A percentile compares a stretch with the other conserved stretches of the same genome.
Evolutionary conservation across 2,888 invertebrate species (phyloP).

Genomic region (Oxyscelio sp.): DNA sequence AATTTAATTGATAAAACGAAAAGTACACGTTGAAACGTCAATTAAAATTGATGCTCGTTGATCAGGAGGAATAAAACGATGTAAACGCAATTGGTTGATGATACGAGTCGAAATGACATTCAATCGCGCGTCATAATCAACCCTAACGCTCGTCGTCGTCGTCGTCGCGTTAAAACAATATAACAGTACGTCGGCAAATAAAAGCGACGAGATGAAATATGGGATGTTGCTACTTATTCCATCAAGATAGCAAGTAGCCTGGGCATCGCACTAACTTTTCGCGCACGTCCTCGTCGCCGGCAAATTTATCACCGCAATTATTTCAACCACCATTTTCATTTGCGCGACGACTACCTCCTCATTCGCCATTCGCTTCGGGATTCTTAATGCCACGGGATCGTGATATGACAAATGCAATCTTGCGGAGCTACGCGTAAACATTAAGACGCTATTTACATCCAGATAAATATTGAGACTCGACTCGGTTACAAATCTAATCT

Average conservation of each 20-base stretch:
- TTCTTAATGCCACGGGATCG: no score
- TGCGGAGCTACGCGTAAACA: no score
- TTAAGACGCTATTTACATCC: no score
- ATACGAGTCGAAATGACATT: slow-evolving; percentile 54
- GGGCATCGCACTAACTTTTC: slow-evolving; percentile 59
- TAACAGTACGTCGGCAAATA: slow-evolving; percentile 53
- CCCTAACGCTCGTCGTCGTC: slow-evolving; percentile 24
- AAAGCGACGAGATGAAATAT: slow-evolving; percentile 78
- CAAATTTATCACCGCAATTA: no score
- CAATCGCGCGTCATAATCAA: slow-evolving; percentile 59
- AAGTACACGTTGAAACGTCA: slow-evolving; percentile 30
- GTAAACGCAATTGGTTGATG: slow-evolving; percentile 46
- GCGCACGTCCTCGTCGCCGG: slow-evolving; percentile 51
- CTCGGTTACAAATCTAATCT: no score
- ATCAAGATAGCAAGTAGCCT: slow-evolving; percentile 76
- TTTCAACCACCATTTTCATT: no score
- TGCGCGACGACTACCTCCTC: no score
- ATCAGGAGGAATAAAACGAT: slow-evolving; percentile 15
- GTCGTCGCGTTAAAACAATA: slow-evolving; percentile 60
- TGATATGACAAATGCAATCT: no score
- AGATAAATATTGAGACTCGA: no score
- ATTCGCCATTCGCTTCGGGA: no score
- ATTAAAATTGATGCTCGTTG: slow-evolving; percentile 44
- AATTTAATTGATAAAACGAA: slow-evolving; percentile 41
- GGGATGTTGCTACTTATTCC: slow-evolving; percentile 85